Evolutionary conservation across 2,888 invertebrate species (phyloP).

Genomic region (Teleiodes luculella): DNA sequence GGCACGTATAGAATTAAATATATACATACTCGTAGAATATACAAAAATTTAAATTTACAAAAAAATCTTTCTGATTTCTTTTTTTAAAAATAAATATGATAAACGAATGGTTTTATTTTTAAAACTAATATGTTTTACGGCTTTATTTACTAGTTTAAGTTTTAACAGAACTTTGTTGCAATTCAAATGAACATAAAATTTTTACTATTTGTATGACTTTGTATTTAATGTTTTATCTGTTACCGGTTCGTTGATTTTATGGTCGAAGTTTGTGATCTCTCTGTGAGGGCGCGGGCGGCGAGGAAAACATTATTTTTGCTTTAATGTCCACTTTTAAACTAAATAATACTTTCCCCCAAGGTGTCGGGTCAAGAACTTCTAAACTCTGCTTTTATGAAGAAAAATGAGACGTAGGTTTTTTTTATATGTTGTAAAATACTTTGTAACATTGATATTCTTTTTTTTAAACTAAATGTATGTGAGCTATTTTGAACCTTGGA

Average conservation of each 20-base stretch:
- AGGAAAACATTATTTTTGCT: conserved; percentile 36
- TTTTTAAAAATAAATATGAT: too few species aligned
- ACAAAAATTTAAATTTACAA: too few species aligned
- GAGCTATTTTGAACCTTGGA: too few species aligned
- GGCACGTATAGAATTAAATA: too few species aligned
- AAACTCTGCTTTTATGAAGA: neutral
- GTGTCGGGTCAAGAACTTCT: conserved; percentile 4
- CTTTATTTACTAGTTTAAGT: too few species aligned
- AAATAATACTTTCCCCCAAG: conserved; percentile 6
- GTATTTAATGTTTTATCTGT: conserved; percentile 64
- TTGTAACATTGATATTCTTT: too few species aligned
- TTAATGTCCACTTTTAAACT: conserved; percentile 31
- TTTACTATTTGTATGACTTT: conserved; percentile 39
- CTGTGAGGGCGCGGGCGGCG: conserved; percentile 49
- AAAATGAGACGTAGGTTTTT: neutral
- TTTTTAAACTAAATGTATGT: too few species aligned
- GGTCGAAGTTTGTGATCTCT: conserved; percentile 54
- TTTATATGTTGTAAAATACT: neutral
- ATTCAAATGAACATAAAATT: conserved; percentile 15
- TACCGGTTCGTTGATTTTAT: conserved; percentile 68
- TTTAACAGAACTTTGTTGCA: conserved; percentile 3
- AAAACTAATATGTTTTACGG: too few species aligned
- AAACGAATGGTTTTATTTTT: too few species aligned
- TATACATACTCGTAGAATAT: too few species aligned
- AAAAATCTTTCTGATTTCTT: too few species aligned